Percentiles rank a stretch among this genome's conserved stretches.
phyloP scores from a whole-genome alignment of 2,113 vertebrate genomes.

The Ochotona curzoniae region DNA sequence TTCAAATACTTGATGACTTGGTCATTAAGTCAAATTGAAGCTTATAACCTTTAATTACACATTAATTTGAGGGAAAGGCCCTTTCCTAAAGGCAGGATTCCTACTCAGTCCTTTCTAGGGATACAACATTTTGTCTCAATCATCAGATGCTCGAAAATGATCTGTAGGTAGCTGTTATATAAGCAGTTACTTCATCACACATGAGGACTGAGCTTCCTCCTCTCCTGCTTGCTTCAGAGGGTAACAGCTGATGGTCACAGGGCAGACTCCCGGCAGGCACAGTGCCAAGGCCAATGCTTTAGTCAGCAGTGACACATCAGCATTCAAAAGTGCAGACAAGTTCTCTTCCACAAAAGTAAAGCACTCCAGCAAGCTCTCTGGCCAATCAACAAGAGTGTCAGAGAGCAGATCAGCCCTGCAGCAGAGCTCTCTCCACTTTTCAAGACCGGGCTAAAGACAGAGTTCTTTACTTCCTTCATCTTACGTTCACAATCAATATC shows the following conservation, averaged over 20 bases:
- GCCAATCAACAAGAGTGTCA: background rate
- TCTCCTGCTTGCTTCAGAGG: background rate
- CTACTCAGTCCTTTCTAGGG: conserved; percentile 48
- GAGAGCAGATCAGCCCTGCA: background rate
- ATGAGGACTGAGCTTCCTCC: background rate
- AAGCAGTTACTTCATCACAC: background rate
- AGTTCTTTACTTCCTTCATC: background rate
- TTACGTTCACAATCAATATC: conserved; percentile 18
- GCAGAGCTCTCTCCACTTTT: background rate
- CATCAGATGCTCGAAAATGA: background rate
- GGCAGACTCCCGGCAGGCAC: conserved; percentile 2
- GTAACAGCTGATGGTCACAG: background rate
- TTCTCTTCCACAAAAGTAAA: background rate
- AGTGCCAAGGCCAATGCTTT: background rate
- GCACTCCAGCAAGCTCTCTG: background rate
- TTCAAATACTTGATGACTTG: conserved; percentile 59
- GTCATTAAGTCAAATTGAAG: conserved; percentile 66
- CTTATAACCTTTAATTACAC: conserved; percentile 48
- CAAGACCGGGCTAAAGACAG: background rate
- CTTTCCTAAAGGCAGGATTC: conserved; percentile 26
- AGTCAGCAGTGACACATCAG: conserved; percentile 73
- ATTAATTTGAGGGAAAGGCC: conserved; percentile 37
- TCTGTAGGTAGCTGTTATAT: background rate
- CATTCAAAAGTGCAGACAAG: background rate
- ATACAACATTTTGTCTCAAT: background rate